A percentile compares a stretch with the other conserved stretches of the same genome.
These are phyloP conservation scores for Solea solea DNA, from an alignment of 2,113 vertebrate species.

Conservation along the genomic window DNA sequence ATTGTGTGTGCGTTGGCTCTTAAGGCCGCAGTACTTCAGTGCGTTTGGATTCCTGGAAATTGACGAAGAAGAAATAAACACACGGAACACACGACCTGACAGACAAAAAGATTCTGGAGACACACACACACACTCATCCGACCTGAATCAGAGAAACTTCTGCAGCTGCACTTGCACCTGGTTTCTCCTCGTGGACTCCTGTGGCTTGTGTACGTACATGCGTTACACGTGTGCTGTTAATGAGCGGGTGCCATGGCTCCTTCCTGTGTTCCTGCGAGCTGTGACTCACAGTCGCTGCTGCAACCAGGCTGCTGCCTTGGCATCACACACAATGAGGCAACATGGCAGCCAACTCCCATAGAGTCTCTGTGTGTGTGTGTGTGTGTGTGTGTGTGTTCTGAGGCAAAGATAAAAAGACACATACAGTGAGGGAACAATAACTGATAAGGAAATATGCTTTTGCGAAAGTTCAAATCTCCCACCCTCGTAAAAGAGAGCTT, in stretches of 20 bases:
- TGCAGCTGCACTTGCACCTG: slow-evolving; percentile 48
- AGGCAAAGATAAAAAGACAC: neutral
- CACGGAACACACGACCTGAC: neutral
- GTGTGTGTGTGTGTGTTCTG: neutral
- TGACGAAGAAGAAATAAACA: slow-evolving; percentile 35
- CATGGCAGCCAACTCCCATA: slow-evolving; percentile 57
- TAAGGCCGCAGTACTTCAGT: slow-evolving; percentile 8
- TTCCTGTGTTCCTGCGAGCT: slow-evolving; percentile 62
- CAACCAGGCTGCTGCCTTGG: slow-evolving; percentile 68
- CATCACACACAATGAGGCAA: slow-evolving; percentile 49
- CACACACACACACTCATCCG: neutral
- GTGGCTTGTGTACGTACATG: slow-evolving; percentile 7
- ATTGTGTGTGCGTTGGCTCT: neutral
- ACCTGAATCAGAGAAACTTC: neutral
- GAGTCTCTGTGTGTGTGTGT: neutral
- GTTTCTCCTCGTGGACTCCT: slow-evolving; percentile 27
- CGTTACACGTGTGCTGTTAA: slow-evolving; percentile 5
- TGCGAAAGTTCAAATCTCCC: neutral
- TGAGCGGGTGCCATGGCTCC: slow-evolving; percentile 46
- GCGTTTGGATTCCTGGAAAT: slow-evolving; percentile 15
- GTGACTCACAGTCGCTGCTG: slow-evolving; percentile 66
- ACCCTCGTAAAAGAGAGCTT: slow-evolving; percentile 5
- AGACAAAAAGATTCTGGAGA: slow-evolving; percentile 9
- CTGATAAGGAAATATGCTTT: neutral
- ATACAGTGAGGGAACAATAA: slow-evolving; percentile 2